Evolutionary conservation across 1,140 invertebrate genomes (phyloP), one percentile per base, ranked within the genome.

Genomic region (Cydia fagiglandana): DNA sequence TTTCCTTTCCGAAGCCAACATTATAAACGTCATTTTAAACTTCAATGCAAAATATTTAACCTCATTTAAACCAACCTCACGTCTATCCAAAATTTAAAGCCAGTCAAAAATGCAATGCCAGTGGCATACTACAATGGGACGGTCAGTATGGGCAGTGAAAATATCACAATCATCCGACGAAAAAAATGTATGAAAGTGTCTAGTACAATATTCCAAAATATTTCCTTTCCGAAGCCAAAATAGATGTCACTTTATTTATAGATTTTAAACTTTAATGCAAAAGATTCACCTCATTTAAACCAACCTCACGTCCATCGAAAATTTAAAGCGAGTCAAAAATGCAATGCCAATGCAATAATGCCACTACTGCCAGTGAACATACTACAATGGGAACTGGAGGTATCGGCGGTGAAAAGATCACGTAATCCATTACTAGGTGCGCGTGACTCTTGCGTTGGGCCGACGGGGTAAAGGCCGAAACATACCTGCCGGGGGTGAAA

Each of bases 361-460:
- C n/a, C n/a, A n/a, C n/a, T n/a, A n/a, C n/a, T n/a, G n/a, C n/a
- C 20, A 64, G 28, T 12, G 28, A 17, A 41, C 45, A 70, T 70
- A 70, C 66, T 70, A 61, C 56, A 61, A 70, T 45, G 34, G 56
- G 66, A n/a, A 68, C 30, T 15, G 34, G 15, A 70, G 34, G 66
- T 34, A 38, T 38, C 34, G 30, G 30, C 5, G 20, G 66, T 70
- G 30, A 70, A 70, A 70, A 70, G 66, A 70, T 70, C 66, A 70
- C 66, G 66, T 70, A 70, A 70, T 45, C 66, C 66, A 70, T 70
- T 70, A 70, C 66, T 70, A 41, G 34, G 66, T 30, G 30, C n/a
- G 66, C 66, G 66, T 70, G 66, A 70, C 66, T 70, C 66, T 70
- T 70, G 45, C 13, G 12, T 47, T 70, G 66, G 34, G 45, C 30